These are phyloP conservation scores for Zootermopsis nevadensis DNA, from an alignment of 2,888 invertebrate genomes.

Conservation along the genomic window DNA sequence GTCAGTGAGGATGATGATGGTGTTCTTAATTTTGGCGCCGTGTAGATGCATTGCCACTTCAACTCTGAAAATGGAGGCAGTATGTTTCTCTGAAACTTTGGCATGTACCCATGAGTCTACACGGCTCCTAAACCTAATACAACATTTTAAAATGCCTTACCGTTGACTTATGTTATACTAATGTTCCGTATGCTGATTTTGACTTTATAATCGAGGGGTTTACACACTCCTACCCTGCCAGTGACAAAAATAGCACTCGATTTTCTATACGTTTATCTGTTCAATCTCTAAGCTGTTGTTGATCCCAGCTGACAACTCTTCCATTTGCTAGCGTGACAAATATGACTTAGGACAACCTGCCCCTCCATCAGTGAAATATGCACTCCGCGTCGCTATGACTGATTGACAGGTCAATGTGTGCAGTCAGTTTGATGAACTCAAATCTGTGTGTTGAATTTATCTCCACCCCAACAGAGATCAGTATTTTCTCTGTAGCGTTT, in stretches of 20 bases:
- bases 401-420: conserved; percentile 34
- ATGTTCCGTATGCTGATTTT: no score
- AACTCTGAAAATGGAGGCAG: no score
- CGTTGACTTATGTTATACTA: neutral
- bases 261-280: neutral
- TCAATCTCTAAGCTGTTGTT: neutral
- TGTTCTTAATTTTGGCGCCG: no score
- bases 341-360: conserved; percentile 33
- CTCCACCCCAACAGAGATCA: neutral
- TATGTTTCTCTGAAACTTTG: no score
- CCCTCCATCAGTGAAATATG: conserved; percentile 33
- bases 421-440: conserved; percentile 40
- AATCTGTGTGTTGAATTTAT: neutral
- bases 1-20: no score
- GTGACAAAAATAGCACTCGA: no score
- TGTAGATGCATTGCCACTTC: no score
- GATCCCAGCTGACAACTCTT: conserved; percentile 17
- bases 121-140: no score
- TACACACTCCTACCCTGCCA: neutral
- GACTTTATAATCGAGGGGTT: neutral
- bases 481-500: neutral
- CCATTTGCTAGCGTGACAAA: conserved; percentile 21
- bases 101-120: no score
- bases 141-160: neutral
- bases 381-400: conserved; percentile 22